Evolutionary conservation across 53 echinoderm and acorn worm genomes (phyloP), one percentile per base, ranked within the genome.

Genomic region (Echinarachnius parma): DNA sequence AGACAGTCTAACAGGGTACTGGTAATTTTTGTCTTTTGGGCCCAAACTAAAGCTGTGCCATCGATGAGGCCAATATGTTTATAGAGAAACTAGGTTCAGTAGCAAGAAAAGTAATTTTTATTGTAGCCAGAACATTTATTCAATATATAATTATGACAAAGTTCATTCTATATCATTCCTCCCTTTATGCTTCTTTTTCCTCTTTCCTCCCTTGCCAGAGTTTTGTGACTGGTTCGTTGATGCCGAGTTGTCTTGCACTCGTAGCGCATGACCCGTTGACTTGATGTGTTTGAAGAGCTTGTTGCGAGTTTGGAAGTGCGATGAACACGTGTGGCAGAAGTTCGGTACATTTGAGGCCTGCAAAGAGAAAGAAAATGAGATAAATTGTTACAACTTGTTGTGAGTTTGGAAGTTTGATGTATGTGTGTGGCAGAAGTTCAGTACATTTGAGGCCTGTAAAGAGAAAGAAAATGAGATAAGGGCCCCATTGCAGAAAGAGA

Each of bases 211-310:
- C 57, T 75, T 82, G 21, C 16, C 9, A 16, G 56, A 54, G 47
- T 4, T 10, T 62, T 65, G n/a, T 29, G 46, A 16, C n/a, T n/a
- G n/a, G n/a, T n/a, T n/a, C n/a, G n/a, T n/a, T 14, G 45, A 23
- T 39, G 34, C 34, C 1, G 11, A 34, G 18, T 82, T 75, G 9
- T 50, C 49, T 34, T 76, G 29, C 46, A 96, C 45, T 25, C 61
- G 78, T 27, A 96, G 21, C 25, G 96, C 91, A 68, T 96, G 96
- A 1, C 96, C 96, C 7, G 85, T 91, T 2, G 81, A 31, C 57
- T 96, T 96, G 78, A 96, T 76, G 60, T 96, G 96, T 22, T 82
- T 84, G 48, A 87, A 91, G 44, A 96, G 89, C 48, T 96, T 96
- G 55, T 91, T 91, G 31, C 83, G 84, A 0, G 91, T 79, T 63